Evolutionary conservation across 2,888 invertebrate species (phyloP).

Genomic region (Sclerodermus sp.): DNA sequence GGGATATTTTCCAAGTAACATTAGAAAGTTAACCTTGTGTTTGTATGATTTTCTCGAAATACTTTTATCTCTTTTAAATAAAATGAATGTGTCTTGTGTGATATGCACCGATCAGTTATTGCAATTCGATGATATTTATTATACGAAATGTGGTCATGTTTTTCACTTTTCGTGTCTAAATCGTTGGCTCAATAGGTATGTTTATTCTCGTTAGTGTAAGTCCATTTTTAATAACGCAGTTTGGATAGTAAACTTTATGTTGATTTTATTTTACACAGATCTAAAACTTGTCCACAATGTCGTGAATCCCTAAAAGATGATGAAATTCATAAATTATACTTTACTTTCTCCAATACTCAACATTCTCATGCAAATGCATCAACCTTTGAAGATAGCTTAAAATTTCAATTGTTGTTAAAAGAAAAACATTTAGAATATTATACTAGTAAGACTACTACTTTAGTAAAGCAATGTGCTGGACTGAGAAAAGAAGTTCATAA

Average conservation of each 20-base stretch:
- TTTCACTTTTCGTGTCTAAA: constrained; percentile 41
- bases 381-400: constrained; percentile 67
- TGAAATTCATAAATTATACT: constrained; percentile 67
- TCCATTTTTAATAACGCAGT: background rate
- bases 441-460: constrained; percentile 42
- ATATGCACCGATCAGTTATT: constrained; percentile 39
- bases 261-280: constrained; percentile 57
- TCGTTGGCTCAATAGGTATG: constrained; percentile 41
- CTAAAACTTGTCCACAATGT: constrained; percentile 77
- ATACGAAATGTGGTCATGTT: constrained; percentile 43
- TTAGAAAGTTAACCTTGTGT: too few species aligned
- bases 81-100: constrained; percentile 40
- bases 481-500: constrained; percentile 41
- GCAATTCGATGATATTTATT: constrained; percentile 33
- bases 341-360: constrained; percentile 66
- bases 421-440: constrained; percentile 55
- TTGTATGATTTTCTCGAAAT: too few species aligned
- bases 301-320: constrained; percentile 64
- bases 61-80: constrained; percentile 3
- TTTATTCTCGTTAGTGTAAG: background rate
- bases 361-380: constrained; percentile 63
- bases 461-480: constrained; percentile 48
- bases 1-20: too few species aligned
- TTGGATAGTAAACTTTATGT: too few species aligned
- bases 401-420: constrained; percentile 63